Evolutionary conservation across 2,888 invertebrate species (phyloP), one percentile per base, ranked within the genome.

Genomic region (Rhodophaea formosa): DNA sequence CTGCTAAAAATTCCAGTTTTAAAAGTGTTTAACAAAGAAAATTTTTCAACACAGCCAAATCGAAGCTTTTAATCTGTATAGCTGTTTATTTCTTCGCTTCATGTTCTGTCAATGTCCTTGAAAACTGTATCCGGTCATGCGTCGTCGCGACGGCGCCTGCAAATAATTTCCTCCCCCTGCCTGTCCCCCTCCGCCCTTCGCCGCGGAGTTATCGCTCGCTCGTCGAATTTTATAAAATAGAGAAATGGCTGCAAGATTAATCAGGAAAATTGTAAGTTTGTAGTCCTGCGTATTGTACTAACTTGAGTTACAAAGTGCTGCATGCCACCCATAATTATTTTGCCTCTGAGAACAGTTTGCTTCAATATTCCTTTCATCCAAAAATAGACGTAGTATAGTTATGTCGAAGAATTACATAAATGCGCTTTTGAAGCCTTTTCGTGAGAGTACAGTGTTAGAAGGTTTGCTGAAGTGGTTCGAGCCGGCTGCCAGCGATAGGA

Each of bases 351-450:
- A 62, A 59, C 70, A 64, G 64, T 71, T 73, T 66, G 69, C 74
- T 71, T 71, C 69, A 73, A 73, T 80, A 76, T 79, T 82, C 75
- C 75, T 72, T 63, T 68, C 65, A 72, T 90, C 91, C 89, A 89
- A 91, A 91, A 91, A 91, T 91, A 91, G 90, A 84, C 77, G 65
- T 79, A 79, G 61, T 86, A 88, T 89, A 90, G 89, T 80, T 90
- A 91, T 91, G 91, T 91, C 91, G 86, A 86, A 71, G 89, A 91
- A 91, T 91, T 91, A 91, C 89, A 91, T 91, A 91, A 91, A 91
- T 84, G 87, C 79, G 80, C 78, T 91, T 83, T 88, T 90, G 84
- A 81, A 89, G 79, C 85, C 89, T 84, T 84, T 90, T 89, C 86
- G 86, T 89, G 89, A 90, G 83, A 90, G 84, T 84, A 89, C 87